phyloP scores from a whole-genome alignment of 2,113 vertebrate genomes.

The Ceyx melanurus region DNA sequence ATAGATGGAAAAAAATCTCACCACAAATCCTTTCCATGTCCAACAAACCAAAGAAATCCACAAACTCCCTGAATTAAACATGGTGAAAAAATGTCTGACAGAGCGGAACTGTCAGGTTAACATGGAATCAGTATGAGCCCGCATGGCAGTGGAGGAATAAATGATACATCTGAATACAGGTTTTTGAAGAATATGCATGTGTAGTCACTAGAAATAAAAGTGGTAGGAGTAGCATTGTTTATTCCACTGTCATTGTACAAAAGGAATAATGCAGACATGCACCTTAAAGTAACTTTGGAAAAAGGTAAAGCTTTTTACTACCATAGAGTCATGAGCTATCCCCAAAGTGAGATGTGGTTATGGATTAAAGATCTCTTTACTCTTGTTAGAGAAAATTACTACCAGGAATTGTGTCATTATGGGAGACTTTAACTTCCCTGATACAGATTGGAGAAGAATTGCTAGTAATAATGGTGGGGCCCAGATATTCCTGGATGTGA shows the following conservation, averaged over 20 bases:
- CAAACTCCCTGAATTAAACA: background rate
- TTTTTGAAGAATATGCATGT: background rate
- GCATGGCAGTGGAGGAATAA: background rate
- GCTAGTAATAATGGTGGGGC: conserved; percentile 72
- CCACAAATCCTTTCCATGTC: background rate
- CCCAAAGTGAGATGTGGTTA: conserved; percentile 59
- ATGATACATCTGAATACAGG: background rate
- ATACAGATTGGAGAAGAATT: conserved; percentile 74
- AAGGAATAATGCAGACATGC: background rate
- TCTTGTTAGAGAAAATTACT: conserved; percentile 70
- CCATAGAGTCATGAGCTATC: conserved; percentile 44
- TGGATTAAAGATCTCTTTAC: conserved; percentile 72
- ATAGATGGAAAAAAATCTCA: background rate
- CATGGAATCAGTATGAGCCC: background rate
- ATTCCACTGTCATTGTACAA: background rate
- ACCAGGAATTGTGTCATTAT: conserved; percentile 70
- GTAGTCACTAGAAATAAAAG: background rate
- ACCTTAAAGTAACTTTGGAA: background rate
- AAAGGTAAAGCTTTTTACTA: conserved; percentile 11
- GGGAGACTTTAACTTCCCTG: conserved; percentile 73
- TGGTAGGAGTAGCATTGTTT: background rate
- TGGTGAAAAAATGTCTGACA: background rate
- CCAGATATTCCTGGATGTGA: conserved; percentile 71
- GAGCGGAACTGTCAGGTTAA: background rate
- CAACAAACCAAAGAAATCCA: background rate